A percentile compares a stretch with the other conserved stretches of the same genome.
Conservation (phyloP, 2,888 invertebrate species). For the Chalcosyrphus nemorum region DNA sequence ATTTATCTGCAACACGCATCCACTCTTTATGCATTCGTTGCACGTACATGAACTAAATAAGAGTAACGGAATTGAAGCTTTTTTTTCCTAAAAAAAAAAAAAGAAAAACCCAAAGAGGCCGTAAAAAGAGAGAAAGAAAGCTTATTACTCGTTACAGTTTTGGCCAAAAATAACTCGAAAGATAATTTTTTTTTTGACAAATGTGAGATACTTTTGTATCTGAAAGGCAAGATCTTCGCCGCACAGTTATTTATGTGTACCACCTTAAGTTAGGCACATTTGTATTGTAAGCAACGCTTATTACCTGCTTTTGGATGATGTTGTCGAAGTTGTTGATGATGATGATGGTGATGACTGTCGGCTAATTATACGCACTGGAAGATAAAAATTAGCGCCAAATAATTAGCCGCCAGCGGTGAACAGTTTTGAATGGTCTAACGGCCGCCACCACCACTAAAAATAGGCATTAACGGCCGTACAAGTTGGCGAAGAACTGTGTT, state of each 20-base stretch:
- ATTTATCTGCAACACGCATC: conserved; percentile 35
- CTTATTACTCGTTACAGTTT: conserved; percentile 62
- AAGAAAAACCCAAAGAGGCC: not conserved
- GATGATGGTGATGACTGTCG: not conserved
- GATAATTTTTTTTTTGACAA: conserved; percentile 1
- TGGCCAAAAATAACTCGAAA: conserved; percentile 48
- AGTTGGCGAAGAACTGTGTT: conserved; percentile 14
- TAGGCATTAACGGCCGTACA: conserved; percentile 29
- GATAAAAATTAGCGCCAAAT: conserved; percentile 56
- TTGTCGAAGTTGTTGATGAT: too few relatives aligned
- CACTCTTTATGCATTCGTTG: conserved; percentile 54
- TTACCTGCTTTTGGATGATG: not conserved
- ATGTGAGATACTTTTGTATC: conserved; percentile 46
- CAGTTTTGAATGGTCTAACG: conserved; percentile 34
- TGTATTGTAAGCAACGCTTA: not conserved
- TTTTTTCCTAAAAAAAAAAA: not conserved
- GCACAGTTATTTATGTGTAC: not conserved
- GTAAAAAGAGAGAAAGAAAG: conserved; percentile 33
- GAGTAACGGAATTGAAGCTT: conserved; percentile 68
- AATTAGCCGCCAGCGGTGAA: conserved; percentile 20
- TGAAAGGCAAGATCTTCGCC: conserved; percentile 18
- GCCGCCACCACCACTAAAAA: conserved; percentile 4
- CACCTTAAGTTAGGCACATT: not conserved
- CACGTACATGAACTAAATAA: conserved; percentile 66
- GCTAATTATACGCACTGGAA: conserved; percentile 38